Base-by-base conservation (phyloP, 2,888 invertebrate genomes). In the Acleris literana region DNA sequence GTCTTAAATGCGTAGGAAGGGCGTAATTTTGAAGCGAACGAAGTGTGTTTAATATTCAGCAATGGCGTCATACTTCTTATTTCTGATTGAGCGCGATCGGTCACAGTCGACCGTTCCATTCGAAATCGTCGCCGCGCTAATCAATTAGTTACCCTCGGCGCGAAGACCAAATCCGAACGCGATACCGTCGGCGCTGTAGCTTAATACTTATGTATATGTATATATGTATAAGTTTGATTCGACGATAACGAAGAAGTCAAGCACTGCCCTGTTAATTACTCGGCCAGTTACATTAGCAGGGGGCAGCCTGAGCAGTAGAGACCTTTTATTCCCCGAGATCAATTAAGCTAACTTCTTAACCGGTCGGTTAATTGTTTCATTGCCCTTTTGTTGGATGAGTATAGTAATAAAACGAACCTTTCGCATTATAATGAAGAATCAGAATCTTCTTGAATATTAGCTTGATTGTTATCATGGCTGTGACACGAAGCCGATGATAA, bases 111-210 rank as follows among this genome's bases (percentile, higher is more conserved):
- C 74, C 74, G 77, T 72, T 69, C 73, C 77, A 73, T 82, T 83
- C 76, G 81, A 82, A 83, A 85, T 79, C 80, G 79, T 82, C 80
- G 72, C 76, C 76, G 74, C 76, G 78, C 74, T 80, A 79, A 87
- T 87, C 74, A 72, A 87, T 88, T 88, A 74, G 87, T 77, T 76
- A 78, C 82, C 79, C 72, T 66, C 70, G 68, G 68, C 69, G 43
- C 59, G 54, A 53, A 46, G 52, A 59, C 25, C 46, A 48, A 18
- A 59, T 49, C 51, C 48, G 20, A 51, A 11, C 44, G 46, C 46
- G 57, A 57, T 57, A 57, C 25, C 18, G 18, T 22, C 56, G 43
- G 17, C 43, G 25, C 46, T 57, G 11, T 11, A 44, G 43, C 43
- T 25, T n/a, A n/a, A n/a, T n/a, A n/a, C n/a, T n/a, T n/a, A n/a